phyloP scores from a whole-genome alignment of 2,113 vertebrate species.

The Osmerus mordax region DNA sequence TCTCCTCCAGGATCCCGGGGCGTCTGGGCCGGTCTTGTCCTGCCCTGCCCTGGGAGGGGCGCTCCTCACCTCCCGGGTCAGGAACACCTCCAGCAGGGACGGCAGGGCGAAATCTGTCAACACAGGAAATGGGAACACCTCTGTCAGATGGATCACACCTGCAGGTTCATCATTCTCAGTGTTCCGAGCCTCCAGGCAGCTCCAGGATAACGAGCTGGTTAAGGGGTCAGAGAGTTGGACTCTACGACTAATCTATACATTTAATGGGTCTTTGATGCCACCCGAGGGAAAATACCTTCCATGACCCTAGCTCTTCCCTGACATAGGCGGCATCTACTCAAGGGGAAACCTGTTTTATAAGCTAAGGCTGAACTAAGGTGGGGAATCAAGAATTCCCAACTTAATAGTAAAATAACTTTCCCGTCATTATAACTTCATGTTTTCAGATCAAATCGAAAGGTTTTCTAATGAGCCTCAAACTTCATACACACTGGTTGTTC shows the following conservation, averaged over 20 bases:
- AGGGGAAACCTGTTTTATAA: neutral
- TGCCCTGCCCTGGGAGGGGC: conserved; percentile 73
- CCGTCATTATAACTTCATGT: no score
- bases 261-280: neutral
- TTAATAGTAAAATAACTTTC: no score
- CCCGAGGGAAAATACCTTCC: neutral
- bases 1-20: conserved; percentile 66
- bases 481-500: conserved; percentile 11
- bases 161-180: neutral
- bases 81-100: conserved; percentile 72
- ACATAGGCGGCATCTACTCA: neutral
- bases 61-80: conserved; percentile 77
- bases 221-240: neutral
- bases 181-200: neutral
- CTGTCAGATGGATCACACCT: neutral
- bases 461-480: neutral
- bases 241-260: neutral
- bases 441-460: neutral
- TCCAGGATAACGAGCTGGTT: neutral
- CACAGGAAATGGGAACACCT: conserved; percentile 11
- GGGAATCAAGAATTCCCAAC: no score
- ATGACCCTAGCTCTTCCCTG: neutral
- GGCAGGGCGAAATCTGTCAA: conserved; percentile 84
- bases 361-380: neutral
- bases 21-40: conserved; percentile 70